Evolutionary conservation across 2,888 invertebrate species (phyloP).

Genomic region (Caenorhabditis virilis): DNA sequence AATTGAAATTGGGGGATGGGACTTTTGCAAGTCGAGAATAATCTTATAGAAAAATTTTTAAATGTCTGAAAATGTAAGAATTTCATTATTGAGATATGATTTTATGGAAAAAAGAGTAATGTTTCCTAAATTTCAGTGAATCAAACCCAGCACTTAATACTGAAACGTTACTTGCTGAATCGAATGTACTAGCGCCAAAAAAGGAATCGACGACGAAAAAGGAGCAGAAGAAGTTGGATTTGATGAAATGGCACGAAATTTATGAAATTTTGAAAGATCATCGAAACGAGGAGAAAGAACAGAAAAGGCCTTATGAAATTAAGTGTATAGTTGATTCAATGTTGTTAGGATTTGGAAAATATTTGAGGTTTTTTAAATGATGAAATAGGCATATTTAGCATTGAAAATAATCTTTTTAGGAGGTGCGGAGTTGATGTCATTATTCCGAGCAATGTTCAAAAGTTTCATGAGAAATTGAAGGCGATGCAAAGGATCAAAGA

Average conservation of each 20-base stretch:
- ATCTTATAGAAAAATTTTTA: too few relatives aligned
- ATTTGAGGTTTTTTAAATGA: conserved; percentile 22
- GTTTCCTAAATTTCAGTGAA: too few relatives aligned
- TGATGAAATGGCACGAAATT: conserved; percentile 17
- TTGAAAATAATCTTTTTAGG: too few relatives aligned
- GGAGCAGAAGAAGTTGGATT: conserved; percentile 10
- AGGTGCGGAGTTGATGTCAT: conserved; percentile 24
- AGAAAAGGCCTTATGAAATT: conserved; percentile 25
- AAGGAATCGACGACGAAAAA: conserved; percentile 12
- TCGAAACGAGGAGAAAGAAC: conserved; percentile 4
- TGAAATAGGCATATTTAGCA: too few relatives aligned
- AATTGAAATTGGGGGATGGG: too few relatives aligned
- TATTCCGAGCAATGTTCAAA: conserved; percentile 9
- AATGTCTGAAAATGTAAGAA: too few relatives aligned
- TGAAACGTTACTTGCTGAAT: conserved; percentile 1
- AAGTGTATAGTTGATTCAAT: conserved; percentile 43
- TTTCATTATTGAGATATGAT: too few relatives aligned
- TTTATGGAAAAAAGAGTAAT: too few relatives aligned
- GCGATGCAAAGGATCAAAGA: conserved; percentile 7
- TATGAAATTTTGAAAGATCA: conserved; percentile 12
- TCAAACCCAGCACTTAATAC: too few relatives aligned
- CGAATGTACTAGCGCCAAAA: conserved; percentile 25
- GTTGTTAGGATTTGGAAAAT: conserved; percentile 48
- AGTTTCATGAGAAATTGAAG: conserved; percentile 14
- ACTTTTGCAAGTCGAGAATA: too few relatives aligned